Base-by-base conservation (phyloP, 2,888 invertebrate genomes). In the Agriopis aurantiaria region DNA sequence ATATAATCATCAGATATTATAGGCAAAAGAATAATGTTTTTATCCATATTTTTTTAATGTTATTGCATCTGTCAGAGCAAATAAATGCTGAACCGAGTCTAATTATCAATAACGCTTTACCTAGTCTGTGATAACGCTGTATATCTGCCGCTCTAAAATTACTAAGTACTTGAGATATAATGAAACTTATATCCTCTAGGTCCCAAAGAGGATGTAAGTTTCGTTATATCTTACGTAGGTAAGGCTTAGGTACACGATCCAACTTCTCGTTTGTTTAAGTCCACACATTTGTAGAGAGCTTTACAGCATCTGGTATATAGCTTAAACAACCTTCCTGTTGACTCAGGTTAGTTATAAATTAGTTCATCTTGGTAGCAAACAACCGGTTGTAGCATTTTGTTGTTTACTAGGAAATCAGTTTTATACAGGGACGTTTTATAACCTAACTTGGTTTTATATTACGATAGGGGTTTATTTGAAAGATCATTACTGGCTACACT, bases 231-330 rank as follows among this genome's bases (percentile, higher is more conserved):
- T 17, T n/a, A 14, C 9, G 12, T n/a, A 52, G 53, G 52, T 62
- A 53, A 53, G 23, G 52, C 62, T 62, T 43, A 53, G 45, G 45
- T 53, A 62, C 45, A 53, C 23, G 43, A 53, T 45, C 45, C 53
- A 53, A 53, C n/a, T 62, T 62, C 45, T 45, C 45, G 49, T 62
- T 61, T 53, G 53, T 62, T 62, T 62, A 45, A 62, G 45, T 52
- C 52, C 45, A 52, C 46, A 52, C 61, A 52, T 61, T 51, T 61
- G 61, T 51, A 51, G 41, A 51, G 41, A 48, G 48, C 40, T 60
- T 53, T 45, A 3, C n/a, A 61, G 51, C 53, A 53, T 62, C 53
- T 45, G 45, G 33, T 53, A 62, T 43, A 51, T 14, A 3, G 51
- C 17, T 49, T 33, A 43, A 51, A 51, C 41, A 41, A 45, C 43